Base-by-base conservation (phyloP, 2,113 vertebrate species). In the Mormyrus iriodes region DNA sequence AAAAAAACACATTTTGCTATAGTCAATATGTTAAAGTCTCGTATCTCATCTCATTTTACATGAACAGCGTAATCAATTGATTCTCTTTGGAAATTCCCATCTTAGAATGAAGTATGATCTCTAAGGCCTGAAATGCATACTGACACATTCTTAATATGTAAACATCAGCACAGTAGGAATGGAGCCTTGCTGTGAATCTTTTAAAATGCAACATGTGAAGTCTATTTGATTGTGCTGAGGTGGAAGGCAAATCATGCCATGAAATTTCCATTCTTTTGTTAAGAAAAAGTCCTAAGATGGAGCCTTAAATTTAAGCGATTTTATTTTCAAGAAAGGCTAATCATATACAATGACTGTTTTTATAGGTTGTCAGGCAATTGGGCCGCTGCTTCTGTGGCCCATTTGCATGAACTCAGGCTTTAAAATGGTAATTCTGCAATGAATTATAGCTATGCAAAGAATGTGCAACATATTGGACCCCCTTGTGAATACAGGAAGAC, bases 231-330 rank as follows among this genome's bases (percentile, higher is more conserved):
- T 90, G 86, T 55, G 53, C 6, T 87, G 61, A 27, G 51, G 39
- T 83, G 85, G 73, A 69, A 83, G 52, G 51, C 52, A 88, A 88
- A 79, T 90, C 51, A 61, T 88, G 73, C 15, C 87, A 39, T 88
- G 84, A 69, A 88, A 86, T 55, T 83, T 86, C 51, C 51, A n/a
- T 90, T 90, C 19, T 52, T 35, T 83, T 90, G 69, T 82, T 39
- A 69, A 69, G 8, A 46, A 69, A 58, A 7, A 27, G n/a, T 13
- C 12, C 48, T 1, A 44, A 76, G 52, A 88, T 82, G 69, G 52
- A 51, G 86, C 49, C 76, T 42, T 79, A 51, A 46, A 88, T 85
- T 87, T 82, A 55, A 88, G 69, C 35, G 35, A 51, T 90, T 73
- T 53, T 89, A 53, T 52, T 86, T n/a, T 69, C 24, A 84, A 86